phyloP scores from a whole-genome alignment of 2,113 vertebrate species.

The Climacteris rufus region DNA sequence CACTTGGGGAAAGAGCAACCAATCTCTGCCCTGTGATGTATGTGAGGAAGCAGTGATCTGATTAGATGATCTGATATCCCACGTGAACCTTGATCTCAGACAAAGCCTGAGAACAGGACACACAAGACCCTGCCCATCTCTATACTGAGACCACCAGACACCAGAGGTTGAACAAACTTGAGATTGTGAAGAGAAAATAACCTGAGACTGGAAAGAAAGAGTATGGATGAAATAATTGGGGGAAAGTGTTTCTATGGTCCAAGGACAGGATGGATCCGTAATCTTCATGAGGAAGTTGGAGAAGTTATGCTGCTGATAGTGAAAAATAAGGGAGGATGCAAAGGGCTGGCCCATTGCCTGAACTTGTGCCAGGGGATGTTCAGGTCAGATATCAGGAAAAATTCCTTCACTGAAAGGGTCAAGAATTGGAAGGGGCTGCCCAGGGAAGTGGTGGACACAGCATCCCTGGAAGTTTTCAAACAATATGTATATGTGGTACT shows the following conservation, averaged over 20 bases:
- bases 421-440: neutral
- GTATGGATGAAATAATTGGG: neutral
- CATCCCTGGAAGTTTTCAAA: neutral
- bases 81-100: neutral
- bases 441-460: neutral
- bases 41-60: neutral
- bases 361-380: neutral
- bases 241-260: neutral
- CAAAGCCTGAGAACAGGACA: neutral
- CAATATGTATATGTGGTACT: neutral
- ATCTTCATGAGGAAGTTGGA: rapidly evolving
- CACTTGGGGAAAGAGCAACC: neutral
- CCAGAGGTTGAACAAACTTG: neutral
- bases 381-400: neutral
- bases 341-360: neutral
- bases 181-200: neutral
- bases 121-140: neutral
- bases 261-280: neutral
- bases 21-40: neutral
- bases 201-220: neutral
- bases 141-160: neutral
- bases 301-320: neutral
- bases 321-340: neutral
- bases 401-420: neutral
- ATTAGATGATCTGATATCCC: neutral